A percentile compares a stretch with the other conserved stretches of the same genome.
Conservation (phyloP, 2,888 invertebrate genomes). For the Patella caerulea region DNA sequence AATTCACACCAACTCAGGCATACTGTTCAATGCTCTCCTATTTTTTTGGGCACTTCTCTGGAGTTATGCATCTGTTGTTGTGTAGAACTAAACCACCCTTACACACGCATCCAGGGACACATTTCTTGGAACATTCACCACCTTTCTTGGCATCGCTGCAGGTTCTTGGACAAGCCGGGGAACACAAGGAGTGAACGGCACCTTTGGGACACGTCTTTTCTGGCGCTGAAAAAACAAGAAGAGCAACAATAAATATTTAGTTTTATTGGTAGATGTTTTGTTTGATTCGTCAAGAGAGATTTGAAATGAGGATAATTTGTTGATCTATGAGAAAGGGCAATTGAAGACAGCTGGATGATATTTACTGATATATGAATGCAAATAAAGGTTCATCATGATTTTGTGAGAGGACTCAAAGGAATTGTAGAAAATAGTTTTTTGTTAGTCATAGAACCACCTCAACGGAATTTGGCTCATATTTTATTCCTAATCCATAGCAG, state of each 20-base stretch:
- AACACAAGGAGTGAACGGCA: conserved; percentile 54
- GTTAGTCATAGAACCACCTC: no score
- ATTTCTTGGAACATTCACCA: conserved; percentile 51
- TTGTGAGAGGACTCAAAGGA: not conserved
- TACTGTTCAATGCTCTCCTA: not conserved
- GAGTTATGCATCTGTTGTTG: conserved; percentile 53
- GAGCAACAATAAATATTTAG: conserved; percentile 21
- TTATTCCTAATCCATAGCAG: no score
- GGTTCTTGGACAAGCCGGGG: conserved; percentile 57
- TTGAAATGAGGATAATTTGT: not conserved
- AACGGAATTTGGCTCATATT: no score
- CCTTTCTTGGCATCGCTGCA: conserved; percentile 52
- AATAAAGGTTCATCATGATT: not conserved
- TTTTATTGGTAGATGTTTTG: not conserved
- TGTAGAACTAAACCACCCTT: conserved; percentile 52
- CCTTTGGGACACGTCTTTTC: conserved; percentile 56
- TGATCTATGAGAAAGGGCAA: not conserved
- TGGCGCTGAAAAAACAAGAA: conserved; percentile 26
- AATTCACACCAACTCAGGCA: no score
- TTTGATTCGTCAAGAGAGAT: not conserved
- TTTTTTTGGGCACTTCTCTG: conserved; percentile 46
- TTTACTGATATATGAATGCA: not conserved
- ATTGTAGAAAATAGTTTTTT: not conserved
- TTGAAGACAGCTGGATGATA: not conserved
- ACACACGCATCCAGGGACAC: conserved; percentile 59